Conservation (phyloP, 2,113 vertebrate species). For the Otus sunia region DNA sequence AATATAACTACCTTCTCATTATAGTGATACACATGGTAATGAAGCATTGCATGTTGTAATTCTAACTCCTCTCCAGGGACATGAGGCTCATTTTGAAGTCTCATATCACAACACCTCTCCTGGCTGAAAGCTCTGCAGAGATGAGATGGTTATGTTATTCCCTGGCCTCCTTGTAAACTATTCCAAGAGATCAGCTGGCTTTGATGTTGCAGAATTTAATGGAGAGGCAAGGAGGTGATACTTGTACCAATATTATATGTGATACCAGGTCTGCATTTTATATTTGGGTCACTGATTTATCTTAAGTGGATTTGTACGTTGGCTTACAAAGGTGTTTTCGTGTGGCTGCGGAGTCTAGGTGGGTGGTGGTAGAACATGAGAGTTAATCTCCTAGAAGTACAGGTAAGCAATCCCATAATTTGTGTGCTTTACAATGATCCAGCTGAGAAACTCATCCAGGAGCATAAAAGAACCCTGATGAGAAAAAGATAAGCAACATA, state of each 20-base stretch:
- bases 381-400: slow-evolving; percentile 52
- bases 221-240: background rate
- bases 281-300: slow-evolving; percentile 4
- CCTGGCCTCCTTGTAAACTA: background rate
- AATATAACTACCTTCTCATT: slow-evolving; percentile 17
- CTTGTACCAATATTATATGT: background rate
- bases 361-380: background rate
- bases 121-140: background rate
- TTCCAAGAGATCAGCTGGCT: slow-evolving; percentile 2
- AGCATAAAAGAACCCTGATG: slow-evolving; percentile 53
- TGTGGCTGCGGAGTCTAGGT: background rate
- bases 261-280: background rate
- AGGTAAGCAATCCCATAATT: slow-evolving; percentile 51
- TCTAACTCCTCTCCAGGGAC: slow-evolving; percentile 18
- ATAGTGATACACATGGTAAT: slow-evolving; percentile 43
- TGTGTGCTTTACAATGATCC: slow-evolving; percentile 34
- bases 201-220: slow-evolving; percentile 32
- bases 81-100: slow-evolving; percentile 1
- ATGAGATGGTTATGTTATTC: slow-evolving; percentile 2
- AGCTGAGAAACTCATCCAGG: slow-evolving; percentile 48
- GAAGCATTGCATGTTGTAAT: slow-evolving; percentile 28
- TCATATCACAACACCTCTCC: background rate
- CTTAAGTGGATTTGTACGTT: background rate
- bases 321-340: background rate
- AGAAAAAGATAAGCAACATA: slow-evolving; percentile 59